Conservation (phyloP, 2,113 vertebrate species). For the Nothoprocta pentlandii region DNA sequence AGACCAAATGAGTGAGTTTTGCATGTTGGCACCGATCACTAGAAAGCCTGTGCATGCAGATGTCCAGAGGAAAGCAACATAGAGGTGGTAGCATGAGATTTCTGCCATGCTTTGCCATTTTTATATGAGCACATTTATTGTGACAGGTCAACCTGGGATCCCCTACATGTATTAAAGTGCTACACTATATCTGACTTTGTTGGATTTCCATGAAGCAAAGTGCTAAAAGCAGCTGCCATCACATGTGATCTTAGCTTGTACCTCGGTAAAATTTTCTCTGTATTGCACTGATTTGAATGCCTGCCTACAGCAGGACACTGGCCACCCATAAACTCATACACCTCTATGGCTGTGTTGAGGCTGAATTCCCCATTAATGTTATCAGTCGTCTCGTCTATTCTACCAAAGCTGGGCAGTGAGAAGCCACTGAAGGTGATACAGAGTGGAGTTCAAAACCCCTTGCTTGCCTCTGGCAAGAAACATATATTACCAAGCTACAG, state of each 20-base stretch:
- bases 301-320: background rate
- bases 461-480: background rate
- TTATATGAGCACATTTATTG: background rate
- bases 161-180: background rate
- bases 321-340: background rate
- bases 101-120: background rate
- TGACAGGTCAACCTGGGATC: background rate
- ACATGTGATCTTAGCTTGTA: background rate
- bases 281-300: background rate
- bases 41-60: rapidly evolving
- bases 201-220: background rate
- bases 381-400: background rate
- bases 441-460: background rate
- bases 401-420: too few relatives aligned
- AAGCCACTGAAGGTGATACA: background rate
- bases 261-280: background rate
- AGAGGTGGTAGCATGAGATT: background rate
- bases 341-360: rapidly evolving
- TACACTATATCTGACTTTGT: background rate
- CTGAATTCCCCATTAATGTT: background rate
- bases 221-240: background rate
- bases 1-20: background rate
- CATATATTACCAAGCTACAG: background rate
- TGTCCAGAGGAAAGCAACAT: background rate
- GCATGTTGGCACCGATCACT: background rate